Evolutionary conservation across 2,113 vertebrate genomes (phyloP), one percentile per base, ranked within the genome.

Genomic region (Sceloporus tristichus): DNA sequence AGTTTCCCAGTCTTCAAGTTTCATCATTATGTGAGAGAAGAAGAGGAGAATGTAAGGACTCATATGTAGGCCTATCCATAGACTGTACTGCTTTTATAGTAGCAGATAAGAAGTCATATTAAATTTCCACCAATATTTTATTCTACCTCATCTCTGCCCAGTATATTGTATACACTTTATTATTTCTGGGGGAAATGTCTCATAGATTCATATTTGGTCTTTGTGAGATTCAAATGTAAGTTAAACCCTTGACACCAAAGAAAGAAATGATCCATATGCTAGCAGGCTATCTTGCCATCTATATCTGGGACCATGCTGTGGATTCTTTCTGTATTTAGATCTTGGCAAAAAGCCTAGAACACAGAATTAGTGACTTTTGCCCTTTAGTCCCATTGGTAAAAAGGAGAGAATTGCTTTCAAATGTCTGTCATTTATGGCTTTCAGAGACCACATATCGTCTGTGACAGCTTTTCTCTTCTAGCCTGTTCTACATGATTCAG

Each of bases 291-390:
- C 34, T 23, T 65, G 18, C 56, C 29, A 40, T n/a, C n/a, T 25
- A 65, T 7, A 7, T 80, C 54, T 81, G 54, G 79, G 25, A 81
- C 78, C 16, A 81, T 38, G 56, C 54, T 62, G 79, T 59, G 77
- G 42, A 11, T 29, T 29, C 48, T 79, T 79, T 79, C 25, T 79
- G 27, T 48, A 59, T 80, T 62, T 80, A 34, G n/a, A 16, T 38
- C 79, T 80, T 62, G 79, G 54, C 56, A 62, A 80, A 34, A 80
- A 62, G 56, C 79, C 54, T 80, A 62, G 79, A 62, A 80, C 54
- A 34, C 16, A 80, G 34, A 59, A 62, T 80, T n/a, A 38, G 18
- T 62, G n/a, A 62, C 79, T 62, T 34, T 59, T 59, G 29, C 53
- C 78, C 27, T 56, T 80, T 80, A 62, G 59, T 80, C 18, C 79